Evolutionary conservation across 1,140 invertebrate genomes (phyloP).

Genomic region (Chironomus tepperi): DNA sequence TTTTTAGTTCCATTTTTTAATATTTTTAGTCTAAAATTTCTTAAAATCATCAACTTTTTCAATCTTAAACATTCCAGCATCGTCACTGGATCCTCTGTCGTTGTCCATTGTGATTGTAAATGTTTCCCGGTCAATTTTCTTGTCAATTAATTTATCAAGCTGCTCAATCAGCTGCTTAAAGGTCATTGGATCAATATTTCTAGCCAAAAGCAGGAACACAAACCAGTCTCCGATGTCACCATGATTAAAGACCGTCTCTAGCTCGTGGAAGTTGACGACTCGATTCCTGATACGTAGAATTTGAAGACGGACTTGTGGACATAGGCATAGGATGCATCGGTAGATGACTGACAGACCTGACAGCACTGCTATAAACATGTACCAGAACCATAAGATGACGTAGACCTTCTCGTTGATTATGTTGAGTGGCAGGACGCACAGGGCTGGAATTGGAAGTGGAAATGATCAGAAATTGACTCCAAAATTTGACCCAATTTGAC

Average conservation of each 20-base stretch:
- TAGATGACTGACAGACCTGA: slow-evolving; percentile 72
- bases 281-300: slow-evolving; percentile 71
- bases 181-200: slow-evolving; percentile 87
- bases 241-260: slow-evolving; percentile 67
- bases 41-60: too few relatives aligned
- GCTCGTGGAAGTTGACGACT: slow-evolving; percentile 62
- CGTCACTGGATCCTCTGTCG: too few relatives aligned
- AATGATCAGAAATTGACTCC: not conserved
- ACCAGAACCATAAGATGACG: slow-evolving; percentile 94
- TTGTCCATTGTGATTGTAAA: too few relatives aligned
- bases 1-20: too few relatives aligned
- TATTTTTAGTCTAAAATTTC: too few relatives aligned
- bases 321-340: slow-evolving; percentile 62
- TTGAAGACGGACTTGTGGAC: slow-evolving; percentile 62
- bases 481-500: not conserved
- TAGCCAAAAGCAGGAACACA: slow-evolving; percentile 79
- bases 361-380: slow-evolving; percentile 69
- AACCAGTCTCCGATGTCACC: slow-evolving; percentile 92
- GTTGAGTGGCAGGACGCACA: slow-evolving; percentile 79
- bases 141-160: too few relatives aligned
- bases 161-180: slow-evolving; percentile 69
- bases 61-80: too few relatives aligned
- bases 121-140: too few relatives aligned
- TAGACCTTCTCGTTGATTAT: slow-evolving; percentile 96
- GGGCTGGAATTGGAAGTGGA: too few relatives aligned